Evolutionary conservation across 2,113 vertebrate genomes (phyloP).

Genomic region (Sorex araneus): DNA sequence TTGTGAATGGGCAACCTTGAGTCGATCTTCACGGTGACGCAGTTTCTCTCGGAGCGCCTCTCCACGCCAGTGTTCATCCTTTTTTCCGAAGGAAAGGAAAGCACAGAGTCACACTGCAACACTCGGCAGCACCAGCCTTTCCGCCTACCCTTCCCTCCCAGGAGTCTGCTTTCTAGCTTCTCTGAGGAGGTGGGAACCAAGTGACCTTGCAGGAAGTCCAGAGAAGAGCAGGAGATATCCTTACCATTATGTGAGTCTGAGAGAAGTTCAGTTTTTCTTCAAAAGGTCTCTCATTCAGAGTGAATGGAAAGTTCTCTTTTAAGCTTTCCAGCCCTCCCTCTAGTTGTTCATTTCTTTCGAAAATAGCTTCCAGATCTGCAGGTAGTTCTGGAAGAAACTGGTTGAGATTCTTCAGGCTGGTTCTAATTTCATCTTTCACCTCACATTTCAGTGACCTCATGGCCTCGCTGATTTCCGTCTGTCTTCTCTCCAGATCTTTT

Average conservation of each 20-base stretch:
- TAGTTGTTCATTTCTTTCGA: constrained; percentile 74
- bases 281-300: constrained; percentile 69
- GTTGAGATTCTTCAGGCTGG: constrained; percentile 82
- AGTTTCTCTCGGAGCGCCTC: constrained; percentile 90
- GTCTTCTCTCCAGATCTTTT: constrained; percentile 86
- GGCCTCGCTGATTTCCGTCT: constrained; percentile 86
- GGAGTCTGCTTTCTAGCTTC: neutral
- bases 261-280: constrained; percentile 85
- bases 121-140: neutral
- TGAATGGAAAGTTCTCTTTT: constrained; percentile 85
- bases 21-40: constrained; percentile 90
- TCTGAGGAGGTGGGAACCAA: neutral
- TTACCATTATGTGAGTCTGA: constrained; percentile 87
- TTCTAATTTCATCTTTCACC: constrained; percentile 88
- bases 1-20: constrained; percentile 89
- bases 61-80: constrained; percentile 93
- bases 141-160: neutral
- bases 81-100: constrained; percentile 52
- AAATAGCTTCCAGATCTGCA: constrained; percentile 75
- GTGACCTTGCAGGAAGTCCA: neutral
- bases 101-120: neutral
- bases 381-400: constrained; percentile 67
- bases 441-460: constrained; percentile 88
- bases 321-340: constrained; percentile 67
- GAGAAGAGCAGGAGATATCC: constrained; percentile 14